Percentiles rank a stretch among this genome's conserved stretches.
Evolutionary conservation across 1,140 invertebrate genomes (phyloP).

Genomic region (Acyrthosiphon pisum): DNA sequence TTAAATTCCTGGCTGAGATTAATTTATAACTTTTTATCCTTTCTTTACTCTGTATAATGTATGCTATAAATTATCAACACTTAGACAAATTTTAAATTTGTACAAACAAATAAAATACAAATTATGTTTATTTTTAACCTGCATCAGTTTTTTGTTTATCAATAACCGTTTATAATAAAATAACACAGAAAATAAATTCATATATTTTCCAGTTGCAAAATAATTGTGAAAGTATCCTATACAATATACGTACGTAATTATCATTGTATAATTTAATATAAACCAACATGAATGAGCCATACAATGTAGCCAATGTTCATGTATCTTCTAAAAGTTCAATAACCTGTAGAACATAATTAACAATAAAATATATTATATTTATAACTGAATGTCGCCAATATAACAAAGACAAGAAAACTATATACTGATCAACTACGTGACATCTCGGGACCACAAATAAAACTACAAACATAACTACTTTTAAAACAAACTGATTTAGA

Average conservation of each 20-base stretch:
- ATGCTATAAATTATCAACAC: background rate
- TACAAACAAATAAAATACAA: background rate
- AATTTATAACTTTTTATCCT: constrained; percentile 8
- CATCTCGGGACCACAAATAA: too few species aligned
- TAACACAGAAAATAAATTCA: background rate
- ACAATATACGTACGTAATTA: background rate
- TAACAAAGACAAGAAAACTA: too few species aligned
- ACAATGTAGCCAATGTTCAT: background rate
- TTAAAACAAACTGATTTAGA: too few species aligned
- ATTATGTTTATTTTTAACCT: background rate
- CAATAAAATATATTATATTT: too few species aligned
- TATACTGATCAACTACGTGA: too few species aligned
- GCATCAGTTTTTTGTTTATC: background rate
- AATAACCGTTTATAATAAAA: background rate
- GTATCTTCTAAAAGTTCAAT: background rate
- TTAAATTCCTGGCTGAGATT: constrained; percentile 1
- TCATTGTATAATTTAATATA: background rate
- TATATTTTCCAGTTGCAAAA: background rate
- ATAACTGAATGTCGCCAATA: too few species aligned
- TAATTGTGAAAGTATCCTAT: background rate
- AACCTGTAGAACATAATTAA: too few species aligned
- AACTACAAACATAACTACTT: background rate
- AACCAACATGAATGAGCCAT: background rate
- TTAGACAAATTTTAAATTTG: background rate
- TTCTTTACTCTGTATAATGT: background rate